Evolutionary conservation across 1,140 invertebrate genomes (phyloP).

Genomic region (Heliconius himera): DNA sequence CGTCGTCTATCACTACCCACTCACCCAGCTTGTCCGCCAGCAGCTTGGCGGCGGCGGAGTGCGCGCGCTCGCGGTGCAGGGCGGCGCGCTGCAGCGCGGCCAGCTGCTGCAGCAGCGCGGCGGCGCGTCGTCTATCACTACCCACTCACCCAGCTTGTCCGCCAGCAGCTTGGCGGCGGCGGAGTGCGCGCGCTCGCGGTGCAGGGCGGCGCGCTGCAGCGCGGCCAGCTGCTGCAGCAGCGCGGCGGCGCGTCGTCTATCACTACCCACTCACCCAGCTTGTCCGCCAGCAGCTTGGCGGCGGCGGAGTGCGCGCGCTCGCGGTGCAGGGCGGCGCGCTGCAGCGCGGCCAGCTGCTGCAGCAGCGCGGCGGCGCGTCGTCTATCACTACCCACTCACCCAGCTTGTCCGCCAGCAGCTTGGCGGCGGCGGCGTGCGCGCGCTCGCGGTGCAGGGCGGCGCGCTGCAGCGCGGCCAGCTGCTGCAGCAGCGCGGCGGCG

Average conservation of each 20-base stretch:
- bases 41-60: slow-evolving; percentile 47
- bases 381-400: slow-evolving; percentile 47
- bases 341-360: slow-evolving; percentile 52
- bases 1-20: slow-evolving; percentile 43
- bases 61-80: slow-evolving; percentile 49
- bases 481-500: slow-evolving; percentile 46
- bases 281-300: slow-evolving; percentile 33
- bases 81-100: slow-evolving; percentile 58
- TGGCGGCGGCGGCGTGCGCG: slow-evolving; percentile 51
- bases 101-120: slow-evolving; percentile 51
- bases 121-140: slow-evolving; percentile 44
- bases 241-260: slow-evolving; percentile 47
- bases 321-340: slow-evolving; percentile 59
- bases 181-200: slow-evolving; percentile 49
- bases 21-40: slow-evolving; percentile 45
- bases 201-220: slow-evolving; percentile 59
- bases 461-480: slow-evolving; percentile 56
- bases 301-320: slow-evolving; percentile 48
- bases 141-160: slow-evolving; percentile 44
- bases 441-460: slow-evolving; percentile 53
- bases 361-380: slow-evolving; percentile 47
- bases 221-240: slow-evolving; percentile 52
- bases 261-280: slow-evolving; percentile 43
- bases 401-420: slow-evolving; percentile 33
- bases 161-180: slow-evolving; percentile 42